A percentile compares a stretch with the other conserved stretches of the same genome.
These are phyloP conservation scores for Origma solitaria DNA, from an alignment of 2,113 vertebrate species.

Conservation along the genomic window DNA sequence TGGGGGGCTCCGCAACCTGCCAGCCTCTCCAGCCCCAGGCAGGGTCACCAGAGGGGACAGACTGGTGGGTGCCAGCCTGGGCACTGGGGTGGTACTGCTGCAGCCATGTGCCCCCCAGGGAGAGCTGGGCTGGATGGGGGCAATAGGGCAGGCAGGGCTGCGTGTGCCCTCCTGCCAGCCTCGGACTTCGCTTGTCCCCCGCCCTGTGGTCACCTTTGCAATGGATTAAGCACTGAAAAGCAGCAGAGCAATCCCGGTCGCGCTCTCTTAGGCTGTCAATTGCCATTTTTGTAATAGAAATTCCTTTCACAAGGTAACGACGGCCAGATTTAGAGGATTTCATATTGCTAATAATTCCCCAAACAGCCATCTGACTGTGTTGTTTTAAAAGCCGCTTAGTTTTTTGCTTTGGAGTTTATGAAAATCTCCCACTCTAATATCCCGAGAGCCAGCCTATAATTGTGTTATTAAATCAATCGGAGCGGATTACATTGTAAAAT, in stretches of 20 bases:
- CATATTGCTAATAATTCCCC: slow-evolving; percentile 70
- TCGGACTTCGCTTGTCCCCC: accelerated
- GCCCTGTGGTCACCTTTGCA: not conserved
- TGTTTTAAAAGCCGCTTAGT: slow-evolving; percentile 71
- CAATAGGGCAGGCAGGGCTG: not conserved
- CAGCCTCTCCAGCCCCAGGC: accelerated
- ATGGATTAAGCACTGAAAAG: not conserved
- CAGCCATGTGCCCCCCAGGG: accelerated
- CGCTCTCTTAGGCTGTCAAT: slow-evolving; percentile 14
- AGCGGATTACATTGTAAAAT: slow-evolving; percentile 88
- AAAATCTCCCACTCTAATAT: slow-evolving; percentile 87
- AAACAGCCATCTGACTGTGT: slow-evolving; percentile 65
- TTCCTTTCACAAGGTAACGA: slow-evolving; percentile 70
- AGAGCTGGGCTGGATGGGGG: not conserved
- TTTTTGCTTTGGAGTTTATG: slow-evolving; percentile 86
- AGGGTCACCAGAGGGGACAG: not conserved
- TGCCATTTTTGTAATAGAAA: slow-evolving; percentile 60
- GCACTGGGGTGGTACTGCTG: accelerated
- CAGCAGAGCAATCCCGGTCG: not conserved
- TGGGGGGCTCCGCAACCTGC: not conserved
- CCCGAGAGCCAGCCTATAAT: slow-evolving; percentile 82
- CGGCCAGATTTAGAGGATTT: slow-evolving; percentile 73
- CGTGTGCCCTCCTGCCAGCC: not conserved
- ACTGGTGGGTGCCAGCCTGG: not conserved
- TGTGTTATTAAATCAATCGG: slow-evolving; percentile 91